phyloP scores from a whole-genome alignment of 2,888 invertebrate species.

The Ichneumon xanthorius region DNA sequence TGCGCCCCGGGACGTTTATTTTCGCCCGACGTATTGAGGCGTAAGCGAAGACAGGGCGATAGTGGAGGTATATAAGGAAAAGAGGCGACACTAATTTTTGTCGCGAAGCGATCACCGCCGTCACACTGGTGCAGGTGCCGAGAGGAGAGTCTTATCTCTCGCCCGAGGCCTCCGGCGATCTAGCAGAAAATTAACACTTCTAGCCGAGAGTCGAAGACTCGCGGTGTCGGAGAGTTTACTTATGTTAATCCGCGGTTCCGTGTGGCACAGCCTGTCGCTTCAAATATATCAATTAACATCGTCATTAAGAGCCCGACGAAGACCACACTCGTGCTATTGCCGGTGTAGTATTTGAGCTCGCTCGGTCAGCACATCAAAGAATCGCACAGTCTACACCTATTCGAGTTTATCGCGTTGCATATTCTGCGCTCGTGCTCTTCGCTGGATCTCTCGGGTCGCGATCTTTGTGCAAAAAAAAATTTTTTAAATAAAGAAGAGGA shows the following conservation, averaged over 20 bases:
- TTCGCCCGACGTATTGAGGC: constrained; percentile 63
- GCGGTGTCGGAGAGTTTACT: constrained; percentile 78
- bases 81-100: constrained; percentile 68
- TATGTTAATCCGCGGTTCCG: constrained; percentile 80
- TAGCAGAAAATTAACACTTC: constrained; percentile 83
- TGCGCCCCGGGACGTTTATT: constrained; percentile 70
- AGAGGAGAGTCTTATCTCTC: constrained; percentile 44
- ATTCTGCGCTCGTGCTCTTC: neutral
- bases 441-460: constrained; percentile 18
- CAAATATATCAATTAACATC: constrained; percentile 84
- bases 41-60: constrained; percentile 16
- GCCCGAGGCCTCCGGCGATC: constrained; percentile 55
- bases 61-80: constrained; percentile 23
- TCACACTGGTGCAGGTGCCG: constrained; percentile 49
- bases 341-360: constrained; percentile 22
- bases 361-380: constrained; percentile 45
- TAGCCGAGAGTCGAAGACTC: constrained; percentile 75
- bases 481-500: neutral
- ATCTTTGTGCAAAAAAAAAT: constrained; percentile 6
- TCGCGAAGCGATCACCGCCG: constrained; percentile 51
- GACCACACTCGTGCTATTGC: constrained; percentile 29
- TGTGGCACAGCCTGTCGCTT: constrained; percentile 72
- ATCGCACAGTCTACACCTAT: constrained; percentile 24
- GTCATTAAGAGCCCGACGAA: constrained; percentile 78
- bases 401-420: constrained; percentile 8